Conservation (phyloP, 2,113 vertebrate species). For the Setophaga coronata region DNA sequence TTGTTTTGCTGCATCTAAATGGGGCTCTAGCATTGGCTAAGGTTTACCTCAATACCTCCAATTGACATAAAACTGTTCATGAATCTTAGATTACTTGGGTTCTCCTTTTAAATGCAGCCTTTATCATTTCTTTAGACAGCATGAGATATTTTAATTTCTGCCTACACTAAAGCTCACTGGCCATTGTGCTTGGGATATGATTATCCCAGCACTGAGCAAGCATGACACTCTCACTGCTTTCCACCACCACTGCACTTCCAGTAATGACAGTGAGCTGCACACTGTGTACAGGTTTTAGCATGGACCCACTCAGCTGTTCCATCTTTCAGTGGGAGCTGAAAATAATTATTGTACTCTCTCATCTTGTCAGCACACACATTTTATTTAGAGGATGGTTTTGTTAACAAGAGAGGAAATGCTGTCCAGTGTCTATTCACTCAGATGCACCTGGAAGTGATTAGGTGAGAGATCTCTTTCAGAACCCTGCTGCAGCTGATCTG, state of each 20-base stretch:
- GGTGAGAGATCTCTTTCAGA: not conserved
- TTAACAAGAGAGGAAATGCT: not conserved
- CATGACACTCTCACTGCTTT: constrained; percentile 23
- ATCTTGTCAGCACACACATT: not conserved
- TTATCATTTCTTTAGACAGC: constrained; percentile 67
- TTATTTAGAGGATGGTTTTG: not conserved
- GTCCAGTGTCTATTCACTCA: fast-evolving
- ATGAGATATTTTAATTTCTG: constrained; percentile 67
- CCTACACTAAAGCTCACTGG: constrained; percentile 25
- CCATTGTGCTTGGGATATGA: constrained; percentile 27
- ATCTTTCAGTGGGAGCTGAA: not conserved
- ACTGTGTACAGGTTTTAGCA: not conserved
- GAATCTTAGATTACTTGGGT: constrained; percentile 58
- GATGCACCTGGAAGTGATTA: not conserved
- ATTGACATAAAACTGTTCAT: constrained; percentile 71
- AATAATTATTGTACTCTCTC: not conserved
- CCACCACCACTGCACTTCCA: not conserved
- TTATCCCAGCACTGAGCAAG: constrained; percentile 34
- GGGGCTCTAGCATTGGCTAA: constrained; percentile 36
- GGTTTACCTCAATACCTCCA: constrained; percentile 68
- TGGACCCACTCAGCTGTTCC: not conserved
- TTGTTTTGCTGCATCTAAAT: constrained; percentile 60
- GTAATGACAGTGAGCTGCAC: constrained; percentile 21
- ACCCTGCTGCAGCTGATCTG: not conserved
- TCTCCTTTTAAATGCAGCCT: constrained; percentile 56